Conservation (phyloP, 2,797 vertebrate species). For the Prunella strophiata region DNA sequence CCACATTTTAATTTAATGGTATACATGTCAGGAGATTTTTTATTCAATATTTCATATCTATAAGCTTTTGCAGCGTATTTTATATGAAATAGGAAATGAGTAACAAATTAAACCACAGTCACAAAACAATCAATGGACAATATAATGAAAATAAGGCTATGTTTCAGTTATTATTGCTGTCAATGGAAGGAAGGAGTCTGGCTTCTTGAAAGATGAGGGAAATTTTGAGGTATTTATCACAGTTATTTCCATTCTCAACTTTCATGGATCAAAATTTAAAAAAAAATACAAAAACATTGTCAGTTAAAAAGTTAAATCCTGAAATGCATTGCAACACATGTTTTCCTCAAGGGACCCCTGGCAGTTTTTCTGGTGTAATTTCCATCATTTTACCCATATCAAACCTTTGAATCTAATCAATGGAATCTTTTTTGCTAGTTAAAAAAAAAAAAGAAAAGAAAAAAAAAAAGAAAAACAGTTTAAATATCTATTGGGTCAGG, state of each 20-base stretch:
- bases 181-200: not conserved
- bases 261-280: not conserved
- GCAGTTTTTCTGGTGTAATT: not conserved
- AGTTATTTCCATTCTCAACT: not conserved
- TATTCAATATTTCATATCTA: not conserved
- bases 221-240: not conserved
- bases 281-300: not conserved
- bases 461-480: not conserved
- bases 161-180: not conserved
- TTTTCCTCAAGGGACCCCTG: not conserved
- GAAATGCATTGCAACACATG: not conserved
- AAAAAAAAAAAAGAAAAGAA: not conserved
- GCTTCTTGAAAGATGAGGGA: not conserved
- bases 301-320: not conserved
- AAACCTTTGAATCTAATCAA: not conserved
- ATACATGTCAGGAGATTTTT: not conserved
- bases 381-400: not conserved
- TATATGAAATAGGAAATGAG: not conserved
- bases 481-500: not conserved
- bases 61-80: not conserved
- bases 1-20: constrained; percentile 44
- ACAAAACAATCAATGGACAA: not conserved
- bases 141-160: not conserved
- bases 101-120: constrained; percentile 19
- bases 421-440: not conserved